phyloP scores from a whole-genome alignment of 2,888 invertebrate species.

The Phortica magna region DNA sequence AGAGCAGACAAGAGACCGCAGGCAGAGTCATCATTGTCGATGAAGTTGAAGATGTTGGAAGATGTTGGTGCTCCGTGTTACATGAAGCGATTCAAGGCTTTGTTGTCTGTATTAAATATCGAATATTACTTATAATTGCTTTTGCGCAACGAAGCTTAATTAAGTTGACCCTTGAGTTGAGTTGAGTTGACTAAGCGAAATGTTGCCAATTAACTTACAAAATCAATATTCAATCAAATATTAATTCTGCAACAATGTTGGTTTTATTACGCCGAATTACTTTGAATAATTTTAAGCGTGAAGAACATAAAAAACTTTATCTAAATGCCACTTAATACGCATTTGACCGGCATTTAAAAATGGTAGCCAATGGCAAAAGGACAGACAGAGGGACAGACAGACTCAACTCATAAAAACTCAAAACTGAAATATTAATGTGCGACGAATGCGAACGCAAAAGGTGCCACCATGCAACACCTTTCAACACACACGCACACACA shows the following conservation, averaged over 20 bases:
- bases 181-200: no score
- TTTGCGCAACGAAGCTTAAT: no score
- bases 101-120: no score
- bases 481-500: constrained; percentile 44
- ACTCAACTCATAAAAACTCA: constrained; percentile 21
- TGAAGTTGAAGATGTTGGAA: no score
- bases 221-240: background rate
- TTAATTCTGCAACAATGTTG: background rate
- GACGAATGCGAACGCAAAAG: constrained; percentile 30
- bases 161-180: no score
- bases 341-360: constrained; percentile 16
- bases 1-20: constrained; percentile 9
- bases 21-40: no score
- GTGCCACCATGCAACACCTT: constrained; percentile 49
- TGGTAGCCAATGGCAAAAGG: constrained; percentile 9
- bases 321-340: constrained; percentile 69
- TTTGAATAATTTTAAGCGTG: background rate
- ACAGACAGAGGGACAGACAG: background rate
- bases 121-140: no score
- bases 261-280: background rate
- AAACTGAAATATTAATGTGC: constrained; percentile 19
- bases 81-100: no score
- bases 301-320: constrained; percentile 50
- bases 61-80: no score
- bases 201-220: no score